Base-by-base conservation (phyloP, 2,888 invertebrate genomes). In the Cephalotes varians region DNA sequence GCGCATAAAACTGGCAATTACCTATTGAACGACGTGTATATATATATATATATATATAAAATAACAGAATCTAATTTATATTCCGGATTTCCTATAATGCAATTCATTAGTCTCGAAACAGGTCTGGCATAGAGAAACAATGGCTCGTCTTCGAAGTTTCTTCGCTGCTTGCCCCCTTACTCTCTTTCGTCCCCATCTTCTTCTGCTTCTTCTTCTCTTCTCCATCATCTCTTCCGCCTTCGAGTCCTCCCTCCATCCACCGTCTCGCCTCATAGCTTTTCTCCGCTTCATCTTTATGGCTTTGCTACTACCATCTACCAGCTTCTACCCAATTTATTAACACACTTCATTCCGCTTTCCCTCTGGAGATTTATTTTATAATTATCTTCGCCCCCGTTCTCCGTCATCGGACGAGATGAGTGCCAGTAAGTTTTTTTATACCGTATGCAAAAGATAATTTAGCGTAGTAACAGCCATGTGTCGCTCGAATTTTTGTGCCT, bases 71-170 rank as follows among this genome's bases (percentile, higher is more conserved):
- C 90, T 91, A 90, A 92, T 92, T 92, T 92, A 91, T 91, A 90
- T 91, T 88, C 90, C 85, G 88, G 87, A 91, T 91, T 91, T 89
- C 89, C 90, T 89, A 92, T 92, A 92, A 92, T 90, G 87, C 88
- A 89, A 92, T 92, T 92, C 89, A 91, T 92, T 92, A 92, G 87
- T 85, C 85, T 76, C 85, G 81, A 86, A 86, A 85, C 83, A 74
- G 83, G 85, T 84, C 79, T 77, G 54, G 62, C 76, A 69, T 71
- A 82, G 44, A 76, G 88, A 88, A 91, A 91, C 91, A 91, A 90
- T 90, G 86, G 84, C 85, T 72, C 77, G 77, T 85, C 85, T 83
- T 79, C 76, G 25, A 31, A 73, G 80, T 72, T 77, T 69, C 54
- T 69, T 79, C 81, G 40, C 31, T 69, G 28, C 47, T 58, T 37